Evolutionary conservation across 2,888 invertebrate species (phyloP).

Genomic region (Ethmia dodecea): DNA sequence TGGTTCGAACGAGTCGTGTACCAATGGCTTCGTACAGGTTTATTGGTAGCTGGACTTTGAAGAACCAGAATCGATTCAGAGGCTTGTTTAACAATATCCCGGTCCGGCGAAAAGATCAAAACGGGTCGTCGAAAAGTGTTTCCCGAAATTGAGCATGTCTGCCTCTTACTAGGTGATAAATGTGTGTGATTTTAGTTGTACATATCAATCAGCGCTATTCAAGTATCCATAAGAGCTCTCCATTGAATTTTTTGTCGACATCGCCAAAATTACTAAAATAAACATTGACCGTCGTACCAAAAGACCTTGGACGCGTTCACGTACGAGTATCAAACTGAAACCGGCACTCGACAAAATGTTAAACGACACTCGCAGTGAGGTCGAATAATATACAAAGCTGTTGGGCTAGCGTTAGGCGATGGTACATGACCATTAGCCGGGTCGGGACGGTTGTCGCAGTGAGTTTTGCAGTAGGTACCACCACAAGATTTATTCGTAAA

Average conservation of each 20-base stretch:
- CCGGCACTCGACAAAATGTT: conserved; percentile 33
- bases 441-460: conserved; percentile 10
- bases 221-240: not conserved
- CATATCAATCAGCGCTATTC: no score
- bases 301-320: conserved; percentile 31
- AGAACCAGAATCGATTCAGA: no score
- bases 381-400: conserved; percentile 29
- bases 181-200: no score
- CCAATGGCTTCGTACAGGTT: not conserved
- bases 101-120: no score
- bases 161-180: no score
- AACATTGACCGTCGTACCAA: conserved; percentile 23
- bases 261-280: conserved; percentile 15
- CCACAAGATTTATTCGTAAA: conserved; percentile 12
- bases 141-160: no score
- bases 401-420: no score
- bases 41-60: not conserved
- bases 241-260: conserved; percentile 4
- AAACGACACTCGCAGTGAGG: conserved; percentile 30
- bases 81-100: no score
- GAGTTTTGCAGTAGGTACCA: conserved; percentile 15
- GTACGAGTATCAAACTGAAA: conserved; percentile 25
- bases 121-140: no score
- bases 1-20: no score
- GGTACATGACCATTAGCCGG: conserved; percentile 8